phyloP scores from a whole-genome alignment of 1,140 invertebrate species.

The Mycetomoellerius zeteki region DNA sequence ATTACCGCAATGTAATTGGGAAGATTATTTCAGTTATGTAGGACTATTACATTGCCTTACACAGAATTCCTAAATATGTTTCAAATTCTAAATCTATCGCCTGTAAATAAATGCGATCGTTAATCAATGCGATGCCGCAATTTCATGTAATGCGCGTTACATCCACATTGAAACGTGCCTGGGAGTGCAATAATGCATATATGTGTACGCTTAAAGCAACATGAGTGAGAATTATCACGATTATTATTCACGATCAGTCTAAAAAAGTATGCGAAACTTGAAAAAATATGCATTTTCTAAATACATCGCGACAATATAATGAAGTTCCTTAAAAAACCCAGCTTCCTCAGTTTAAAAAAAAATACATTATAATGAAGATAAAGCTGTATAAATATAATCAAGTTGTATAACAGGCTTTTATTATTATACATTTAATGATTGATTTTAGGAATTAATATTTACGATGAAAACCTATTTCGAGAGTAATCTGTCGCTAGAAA shows the following conservation, averaged over 20 bases:
- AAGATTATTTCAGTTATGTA: background rate
- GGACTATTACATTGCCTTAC: background rate
- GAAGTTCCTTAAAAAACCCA: background rate
- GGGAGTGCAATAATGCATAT: background rate
- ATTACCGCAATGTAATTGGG: background rate
- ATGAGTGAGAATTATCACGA: background rate
- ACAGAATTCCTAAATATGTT: background rate
- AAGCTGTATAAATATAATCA: background rate
- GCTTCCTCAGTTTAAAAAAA: background rate
- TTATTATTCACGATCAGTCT: background rate
- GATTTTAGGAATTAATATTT: background rate
- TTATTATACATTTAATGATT: background rate
- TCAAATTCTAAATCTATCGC: background rate
- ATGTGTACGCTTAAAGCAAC: background rate
- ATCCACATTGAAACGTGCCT: background rate
- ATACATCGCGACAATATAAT: background rate
- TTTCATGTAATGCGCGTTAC: constrained; percentile 10
- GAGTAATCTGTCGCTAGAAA: background rate
- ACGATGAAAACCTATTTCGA: background rate
- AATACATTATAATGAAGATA: background rate
- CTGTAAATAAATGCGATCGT: background rate
- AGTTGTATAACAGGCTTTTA: background rate
- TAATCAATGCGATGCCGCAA: constrained; percentile 4
- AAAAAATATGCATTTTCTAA: background rate
- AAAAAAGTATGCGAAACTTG: background rate